phyloP scores from a whole-genome alignment of 2,797 vertebrate genomes.

The Neosalanx taihuensis region DNA sequence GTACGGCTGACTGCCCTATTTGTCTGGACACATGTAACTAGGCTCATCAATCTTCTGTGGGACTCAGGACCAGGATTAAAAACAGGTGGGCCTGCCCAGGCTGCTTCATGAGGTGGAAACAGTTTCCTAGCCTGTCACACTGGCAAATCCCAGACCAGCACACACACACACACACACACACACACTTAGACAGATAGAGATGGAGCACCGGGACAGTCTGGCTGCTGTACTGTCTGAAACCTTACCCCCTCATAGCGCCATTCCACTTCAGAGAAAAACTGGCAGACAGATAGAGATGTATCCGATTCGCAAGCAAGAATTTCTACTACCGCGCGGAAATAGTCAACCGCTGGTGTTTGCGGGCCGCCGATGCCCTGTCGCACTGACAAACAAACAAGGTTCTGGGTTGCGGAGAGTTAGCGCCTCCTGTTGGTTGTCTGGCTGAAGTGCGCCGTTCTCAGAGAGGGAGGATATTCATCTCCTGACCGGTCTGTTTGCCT shows the following conservation, averaged over 20 bases:
- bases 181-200: conserved; percentile 57
- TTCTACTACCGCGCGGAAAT: neutral
- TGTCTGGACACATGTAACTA: conserved; percentile 72
- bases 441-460: conserved; percentile 33
- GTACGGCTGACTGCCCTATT: conserved; percentile 58
- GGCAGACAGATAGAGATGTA: conserved; percentile 6
- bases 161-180: conserved; percentile 28
- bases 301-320: neutral
- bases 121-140: conserved; percentile 59
- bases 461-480: conserved; percentile 58
- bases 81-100: conserved; percentile 63
- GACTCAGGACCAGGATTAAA: conserved; percentile 64
- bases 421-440: conserved; percentile 44
- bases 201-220: conserved; percentile 43
- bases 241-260: conserved; percentile 22
- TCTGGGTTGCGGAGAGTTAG: neutral
- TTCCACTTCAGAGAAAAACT: conserved; percentile 36
- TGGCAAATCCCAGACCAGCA: conserved; percentile 40
- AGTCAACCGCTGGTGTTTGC: neutral
- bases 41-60: conserved; percentile 76
- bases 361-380: neutral
- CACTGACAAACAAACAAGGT: neutral
- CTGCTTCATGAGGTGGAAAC: conserved; percentile 68
- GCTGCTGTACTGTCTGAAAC: conserved; percentile 48
- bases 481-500: conserved; percentile 60